Base-by-base conservation (phyloP, 2,888 invertebrate species). In the Toxonevra muliebris region DNA sequence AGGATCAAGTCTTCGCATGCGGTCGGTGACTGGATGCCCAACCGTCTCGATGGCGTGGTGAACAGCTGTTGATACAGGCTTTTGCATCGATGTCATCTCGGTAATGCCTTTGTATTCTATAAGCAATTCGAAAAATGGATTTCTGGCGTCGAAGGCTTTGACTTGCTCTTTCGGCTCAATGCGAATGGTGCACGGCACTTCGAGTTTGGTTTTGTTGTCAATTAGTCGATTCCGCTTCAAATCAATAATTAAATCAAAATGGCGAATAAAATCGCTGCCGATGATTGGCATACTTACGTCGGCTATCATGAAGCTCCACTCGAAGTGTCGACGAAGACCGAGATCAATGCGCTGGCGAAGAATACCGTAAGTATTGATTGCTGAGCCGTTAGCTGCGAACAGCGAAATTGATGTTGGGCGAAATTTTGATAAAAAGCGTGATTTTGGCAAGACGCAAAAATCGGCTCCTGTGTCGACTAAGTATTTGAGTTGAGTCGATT, bases 251-350 rank as follows among this genome's bases (percentile, higher is more conserved):
- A 58, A 42, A 1, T 17, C 58, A 4, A 41, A 58, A n/a, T 58
- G 1, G 58, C 42, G 13, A 12, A 58, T 40, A 58, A 58, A 58
- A 17, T 58, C 58, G 15, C 41, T 42, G n/a, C n/a, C n/a, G n/a
- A n/a, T n/a, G n/a, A n/a, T n/a, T n/a, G n/a, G n/a, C n/a, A n/a
- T n/a, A n/a, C n/a, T n/a, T n/a, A n/a, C n/a, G n/a, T n/a, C n/a
- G n/a, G n/a, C n/a, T n/a, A n/a, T n/a, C n/a, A n/a, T n/a, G n/a
- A n/a, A n/a, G n/a, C n/a, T n/a, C n/a, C n/a, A n/a, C n/a, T n/a
- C n/a, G n/a, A 67, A 67, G 9, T 62, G 59, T 3, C 63, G 62
- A 10, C n/a, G n/a, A n/a, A n/a, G n/a, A n/a, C 69, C 71, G 1
- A 69, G 67, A 17, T 69, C 69, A 5, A 66, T 55, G n/a, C 58